Evolutionary conservation across 1,140 invertebrate species (phyloP), one percentile per base, ranked within the genome.

Genomic region (Achroia grisella): DNA sequence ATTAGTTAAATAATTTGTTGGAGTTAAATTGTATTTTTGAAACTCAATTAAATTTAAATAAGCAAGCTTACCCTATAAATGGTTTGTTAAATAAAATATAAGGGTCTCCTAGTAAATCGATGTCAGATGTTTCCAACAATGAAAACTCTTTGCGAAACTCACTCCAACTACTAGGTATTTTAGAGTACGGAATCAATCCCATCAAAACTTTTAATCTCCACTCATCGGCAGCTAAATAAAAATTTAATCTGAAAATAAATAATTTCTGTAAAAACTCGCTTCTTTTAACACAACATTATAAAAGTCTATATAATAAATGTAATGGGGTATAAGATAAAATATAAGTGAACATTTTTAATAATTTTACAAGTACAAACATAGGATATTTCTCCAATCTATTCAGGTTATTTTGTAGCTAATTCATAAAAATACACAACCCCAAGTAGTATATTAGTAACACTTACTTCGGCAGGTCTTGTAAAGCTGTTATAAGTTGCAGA

Each of bases 151-250:
- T 79, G 35, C 73, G 72, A 37, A 78, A 76, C 37, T 81, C 82
- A 74, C 87, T 88, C 88, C 66, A 88, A 69, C 64, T 86, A 28
- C 82, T 86, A 68, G 85, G 85, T 82, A 65, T 35, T 72, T 68
- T 44, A 33, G 55, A 1, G 57, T 47, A 61, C 65, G 77, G 54
- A 64, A 80, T 54, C 44, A 69, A 71, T 33, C 85, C 80, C 64
- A 81, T 76, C n/a, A 89, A 62, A 29, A 87, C 69, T 46, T 89
- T 76, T 11, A 90, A 61, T 62, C 90, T 85, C 90, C 89, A 90
- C 53, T 81, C 77, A 50, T 91, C 90, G 1, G 80, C 89, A 8
- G 86, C 75, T n/a, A 88, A 62, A 52, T 90, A 90, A 61, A 88
- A 90, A 31, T 89, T 84, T 55, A 90, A 70, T 46, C 88, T 86